phyloP scores from a whole-genome alignment of 2,888 invertebrate species.

The Leptinotarsa rubiginosa region DNA sequence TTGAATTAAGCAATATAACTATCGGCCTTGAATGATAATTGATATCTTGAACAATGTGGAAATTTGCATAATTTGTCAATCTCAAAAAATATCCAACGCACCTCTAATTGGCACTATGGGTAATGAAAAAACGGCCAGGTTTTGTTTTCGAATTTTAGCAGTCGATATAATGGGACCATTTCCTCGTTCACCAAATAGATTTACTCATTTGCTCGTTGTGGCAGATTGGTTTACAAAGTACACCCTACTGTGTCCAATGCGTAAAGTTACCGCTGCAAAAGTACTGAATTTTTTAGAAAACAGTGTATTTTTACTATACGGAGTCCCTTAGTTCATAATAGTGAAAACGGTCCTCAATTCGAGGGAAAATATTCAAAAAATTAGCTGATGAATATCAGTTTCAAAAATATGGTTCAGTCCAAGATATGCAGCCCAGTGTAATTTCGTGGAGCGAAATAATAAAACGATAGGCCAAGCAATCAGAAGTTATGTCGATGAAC shows the following conservation, averaged over 20 bases:
- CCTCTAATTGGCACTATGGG: conserved; percentile 45
- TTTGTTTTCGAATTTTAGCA: conserved; percentile 43
- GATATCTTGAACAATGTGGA: conserved; percentile 39
- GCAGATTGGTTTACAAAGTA: background rate
- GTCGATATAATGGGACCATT: conserved; percentile 40
- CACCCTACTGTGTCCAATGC: background rate
- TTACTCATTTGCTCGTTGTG: background rate
- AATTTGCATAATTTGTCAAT: conserved; percentile 41
- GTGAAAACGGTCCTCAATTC: background rate
- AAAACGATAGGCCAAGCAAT: conserved; percentile 52
- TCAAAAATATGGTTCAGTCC: conserved; percentile 44
- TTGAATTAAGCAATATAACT: too few species aligned
- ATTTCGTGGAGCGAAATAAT: conserved; percentile 56
- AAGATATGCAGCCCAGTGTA: conserved; percentile 54
- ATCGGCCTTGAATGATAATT: too few species aligned
- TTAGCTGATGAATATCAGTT: conserved; percentile 8
- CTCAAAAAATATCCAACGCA: conserved; percentile 40
- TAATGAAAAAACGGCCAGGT: conserved; percentile 33
- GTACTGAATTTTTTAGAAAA: background rate
- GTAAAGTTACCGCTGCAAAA: background rate
- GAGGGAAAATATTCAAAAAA: background rate
- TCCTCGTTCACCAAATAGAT: background rate
- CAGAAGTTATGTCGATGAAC: conserved; percentile 45
- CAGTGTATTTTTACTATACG: background rate
- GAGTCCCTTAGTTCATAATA: background rate